Conservation (phyloP, 2,888 invertebrate genomes). For the Sphaerophoria taeniata region DNA sequence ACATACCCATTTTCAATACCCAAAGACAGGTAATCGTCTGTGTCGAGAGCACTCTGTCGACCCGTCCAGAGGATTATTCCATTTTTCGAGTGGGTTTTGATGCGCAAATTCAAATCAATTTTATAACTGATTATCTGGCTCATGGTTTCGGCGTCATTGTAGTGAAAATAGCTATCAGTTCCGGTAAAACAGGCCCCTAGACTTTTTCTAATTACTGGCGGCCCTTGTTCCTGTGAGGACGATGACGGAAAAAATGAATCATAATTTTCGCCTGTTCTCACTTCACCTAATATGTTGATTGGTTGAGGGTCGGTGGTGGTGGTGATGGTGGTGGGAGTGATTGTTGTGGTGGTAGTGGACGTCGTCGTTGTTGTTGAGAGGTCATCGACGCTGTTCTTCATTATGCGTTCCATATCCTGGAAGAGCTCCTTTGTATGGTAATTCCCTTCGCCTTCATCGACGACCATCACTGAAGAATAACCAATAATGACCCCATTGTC, state of each 20-base stretch:
- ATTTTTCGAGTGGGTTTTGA: constrained; percentile 88
- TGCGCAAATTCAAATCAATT: constrained; percentile 94
- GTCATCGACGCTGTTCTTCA: constrained; percentile 80
- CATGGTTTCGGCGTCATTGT: constrained; percentile 93
- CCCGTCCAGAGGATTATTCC: constrained; percentile 95
- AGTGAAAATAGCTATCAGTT: constrained; percentile 93
- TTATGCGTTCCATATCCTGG: constrained; percentile 82
- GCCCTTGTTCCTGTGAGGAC: constrained; percentile 52
- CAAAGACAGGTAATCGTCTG: constrained; percentile 91
- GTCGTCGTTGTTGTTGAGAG: constrained; percentile 61
- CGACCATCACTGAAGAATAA: constrained; percentile 48
- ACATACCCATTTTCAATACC: constrained; percentile 89
- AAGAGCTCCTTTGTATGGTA: constrained; percentile 81
- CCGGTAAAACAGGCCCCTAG: constrained; percentile 91
- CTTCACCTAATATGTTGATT: constrained; percentile 52
- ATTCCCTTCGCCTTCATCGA: constrained; percentile 77
- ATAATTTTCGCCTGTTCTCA: constrained; percentile 47
- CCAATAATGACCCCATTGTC: constrained; percentile 62
- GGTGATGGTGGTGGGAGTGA: too few relatives aligned
- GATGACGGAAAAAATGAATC: constrained; percentile 53
- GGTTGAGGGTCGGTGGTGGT: neutral
- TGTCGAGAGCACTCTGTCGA: constrained; percentile 85
- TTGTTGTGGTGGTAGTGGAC: too few relatives aligned
- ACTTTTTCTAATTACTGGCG: constrained; percentile 77
- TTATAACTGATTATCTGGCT: constrained; percentile 93